Evolutionary conservation across 2,888 invertebrate species (phyloP), one percentile per base, ranked within the genome.

Genomic region (Aethes cnicana): DNA sequence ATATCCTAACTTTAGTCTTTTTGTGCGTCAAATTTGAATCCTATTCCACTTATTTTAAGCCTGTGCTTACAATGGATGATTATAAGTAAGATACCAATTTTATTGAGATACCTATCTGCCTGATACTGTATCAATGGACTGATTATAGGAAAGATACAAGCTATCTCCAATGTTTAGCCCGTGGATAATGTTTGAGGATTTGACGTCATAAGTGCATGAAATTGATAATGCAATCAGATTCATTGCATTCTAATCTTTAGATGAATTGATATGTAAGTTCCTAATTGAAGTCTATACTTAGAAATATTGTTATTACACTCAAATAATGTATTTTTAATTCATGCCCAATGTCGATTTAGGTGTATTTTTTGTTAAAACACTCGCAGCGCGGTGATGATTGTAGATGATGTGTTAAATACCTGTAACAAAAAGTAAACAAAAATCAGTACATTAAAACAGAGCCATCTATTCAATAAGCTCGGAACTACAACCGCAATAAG

Each of bases 351-450:
- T n/a, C n/a, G n/a, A n/a, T n/a, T n/a, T n/a, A n/a, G n/a, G n/a
- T n/a, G n/a, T n/a, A n/a, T n/a, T n/a, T n/a, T n/a, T n/a, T n/a
- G n/a, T n/a, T n/a, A n/a, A 2, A 4, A 16, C 9, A 32, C 4
- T 2, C 16, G 3, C 17, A 32, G 1, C 3, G 17, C n/a, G 11
- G 8, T 17, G 5, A 41, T 17, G 2, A 2, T 5, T 17, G 33
- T 4, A 16, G 33, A 5, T 3, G 8, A 3, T 11, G 11, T 8
- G 9, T 20, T 17, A 9, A 39, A 39, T 52, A 52, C 52, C 52
- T 52, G 52, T n/a, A 52, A 46, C 23, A 39, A 49, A 33, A 52
- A 43, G 0, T 28, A 25, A 26, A 32, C 3, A 14, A 28, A 20
- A 33, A 25, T 37, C 14, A 50, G 7, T 11, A 12, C 23, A 14